These are phyloP conservation scores for Oreotrochilus melanogaster DNA, from an alignment of 2,113 vertebrate species.

Conservation along the genomic window DNA sequence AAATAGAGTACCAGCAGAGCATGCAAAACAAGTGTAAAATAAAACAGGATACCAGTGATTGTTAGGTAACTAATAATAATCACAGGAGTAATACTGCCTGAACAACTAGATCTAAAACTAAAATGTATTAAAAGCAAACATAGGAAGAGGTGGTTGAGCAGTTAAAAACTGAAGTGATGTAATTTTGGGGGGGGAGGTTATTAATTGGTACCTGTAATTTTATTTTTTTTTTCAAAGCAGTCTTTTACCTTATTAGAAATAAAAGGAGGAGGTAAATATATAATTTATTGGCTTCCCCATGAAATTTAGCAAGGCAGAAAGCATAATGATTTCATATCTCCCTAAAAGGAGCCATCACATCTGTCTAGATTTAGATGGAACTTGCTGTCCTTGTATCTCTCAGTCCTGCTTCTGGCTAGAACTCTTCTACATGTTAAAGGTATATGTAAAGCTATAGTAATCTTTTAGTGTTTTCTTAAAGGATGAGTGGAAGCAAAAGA, in stretches of 20 bases:
- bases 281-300: neutral
- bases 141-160: neutral
- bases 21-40: neutral
- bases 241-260: neutral
- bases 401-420: neutral
- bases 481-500: neutral
- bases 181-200: neutral
- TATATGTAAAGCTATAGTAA: neutral
- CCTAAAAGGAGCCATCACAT: neutral
- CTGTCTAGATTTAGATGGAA: neutral
- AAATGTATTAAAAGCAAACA: neutral
- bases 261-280: neutral
- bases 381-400: neutral
- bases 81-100: neutral
- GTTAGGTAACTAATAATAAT: slow-evolving; percentile 8
- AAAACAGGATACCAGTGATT: slow-evolving; percentile 17
- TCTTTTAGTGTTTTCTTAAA: neutral
- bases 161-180: neutral
- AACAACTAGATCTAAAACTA: neutral
- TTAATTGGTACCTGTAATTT: neutral
- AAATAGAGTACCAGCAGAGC: neutral
- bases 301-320: neutral
- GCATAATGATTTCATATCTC: neutral
- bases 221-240: neutral
- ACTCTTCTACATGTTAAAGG: neutral